A percentile compares a stretch with the other conserved stretches of the same genome.
Evolutionary conservation across 2,888 invertebrate species (phyloP).

Genomic region (Euzophera pinguis): DNA sequence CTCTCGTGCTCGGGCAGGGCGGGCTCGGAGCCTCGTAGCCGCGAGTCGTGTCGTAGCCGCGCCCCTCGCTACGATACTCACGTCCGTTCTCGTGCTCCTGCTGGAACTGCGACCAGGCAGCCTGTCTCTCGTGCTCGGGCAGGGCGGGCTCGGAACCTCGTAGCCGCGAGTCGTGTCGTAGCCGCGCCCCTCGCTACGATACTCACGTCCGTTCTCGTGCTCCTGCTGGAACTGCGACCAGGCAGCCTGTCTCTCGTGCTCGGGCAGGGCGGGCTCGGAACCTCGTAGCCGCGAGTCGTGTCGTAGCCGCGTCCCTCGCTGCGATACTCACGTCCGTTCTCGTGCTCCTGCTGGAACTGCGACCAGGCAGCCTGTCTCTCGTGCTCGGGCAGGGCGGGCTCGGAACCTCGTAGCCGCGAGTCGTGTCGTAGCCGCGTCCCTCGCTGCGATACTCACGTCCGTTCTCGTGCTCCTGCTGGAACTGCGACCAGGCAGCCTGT

Average conservation of each 20-base stretch:
- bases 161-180: too few relatives aligned
- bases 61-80: too few relatives aligned
- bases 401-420: conserved; percentile 84
- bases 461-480: conserved; percentile 81
- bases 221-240: conserved; percentile 86
- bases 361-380: conserved; percentile 92
- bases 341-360: conserved; percentile 80
- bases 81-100: too few relatives aligned
- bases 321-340: conserved; percentile 42
- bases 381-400: conserved; percentile 89
- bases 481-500: conserved; percentile 87
- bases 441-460: conserved; percentile 29
- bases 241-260: conserved; percentile 89
- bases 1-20: too few relatives aligned
- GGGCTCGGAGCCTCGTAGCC: too few relatives aligned
- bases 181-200: too few relatives aligned
- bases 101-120: too few relatives aligned
- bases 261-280: conserved; percentile 88
- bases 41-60: too few relatives aligned
- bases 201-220: conserved; percentile 64
- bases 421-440: conserved; percentile 74
- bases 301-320: too few relatives aligned
- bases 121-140: too few relatives aligned
- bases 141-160: too few relatives aligned
- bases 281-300: conserved; percentile 85